phyloP scores from a whole-genome alignment of 2,113 vertebrate genomes.

The Capra hircus region DNA sequence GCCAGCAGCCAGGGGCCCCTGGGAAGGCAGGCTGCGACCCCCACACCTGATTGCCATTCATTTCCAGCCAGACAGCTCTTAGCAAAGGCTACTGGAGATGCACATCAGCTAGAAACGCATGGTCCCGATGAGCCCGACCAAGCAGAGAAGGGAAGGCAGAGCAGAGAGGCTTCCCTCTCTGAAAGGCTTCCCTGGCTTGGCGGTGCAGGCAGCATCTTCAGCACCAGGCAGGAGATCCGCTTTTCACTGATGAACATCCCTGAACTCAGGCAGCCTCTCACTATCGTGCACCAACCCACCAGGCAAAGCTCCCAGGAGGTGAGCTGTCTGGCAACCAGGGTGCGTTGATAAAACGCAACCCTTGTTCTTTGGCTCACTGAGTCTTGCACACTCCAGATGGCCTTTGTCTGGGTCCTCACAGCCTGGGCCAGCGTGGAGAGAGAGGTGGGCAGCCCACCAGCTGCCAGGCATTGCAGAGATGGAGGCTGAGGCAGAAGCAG shows the following conservation, averaged over 20 bases:
- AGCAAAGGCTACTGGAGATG: not conserved
- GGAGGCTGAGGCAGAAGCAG: not conserved
- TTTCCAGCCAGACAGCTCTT: not conserved
- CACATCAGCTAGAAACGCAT: not conserved
- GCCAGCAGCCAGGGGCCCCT: not conserved
- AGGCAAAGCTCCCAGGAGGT: fast-evolving
- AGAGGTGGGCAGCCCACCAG: not conserved
- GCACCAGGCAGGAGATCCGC: not conserved
- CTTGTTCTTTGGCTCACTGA: not conserved
- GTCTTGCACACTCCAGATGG: not conserved
- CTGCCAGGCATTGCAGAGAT: not conserved
- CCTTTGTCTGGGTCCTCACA: not conserved
- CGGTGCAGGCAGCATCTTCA: not conserved
- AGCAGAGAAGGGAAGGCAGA: not conserved
- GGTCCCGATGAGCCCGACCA: not conserved
- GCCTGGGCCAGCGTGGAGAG: not conserved
- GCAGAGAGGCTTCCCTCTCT: too few species aligned
- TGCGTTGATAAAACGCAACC: not conserved
- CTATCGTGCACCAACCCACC: not conserved
- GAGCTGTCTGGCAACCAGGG: not conserved
- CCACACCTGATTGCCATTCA: not conserved
- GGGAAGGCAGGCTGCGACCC: not conserved
- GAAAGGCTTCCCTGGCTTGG: not conserved
- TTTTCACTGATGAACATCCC: not conserved
- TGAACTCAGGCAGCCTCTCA: not conserved